phyloP scores from a whole-genome alignment of 2,113 vertebrate genomes.

The Junco hyemalis region DNA sequence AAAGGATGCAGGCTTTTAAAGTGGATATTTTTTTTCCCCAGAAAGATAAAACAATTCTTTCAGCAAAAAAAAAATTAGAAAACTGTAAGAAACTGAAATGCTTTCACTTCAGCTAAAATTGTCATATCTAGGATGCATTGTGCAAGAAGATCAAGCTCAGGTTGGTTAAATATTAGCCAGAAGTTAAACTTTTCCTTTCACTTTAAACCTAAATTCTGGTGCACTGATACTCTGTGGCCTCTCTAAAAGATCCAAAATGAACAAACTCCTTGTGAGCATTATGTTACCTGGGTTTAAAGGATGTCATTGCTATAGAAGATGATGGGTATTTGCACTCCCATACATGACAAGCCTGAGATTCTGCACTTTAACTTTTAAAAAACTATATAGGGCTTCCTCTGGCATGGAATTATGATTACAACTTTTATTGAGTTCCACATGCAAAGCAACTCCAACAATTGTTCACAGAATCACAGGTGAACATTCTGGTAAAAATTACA shows the following conservation, averaged over 20 bases:
- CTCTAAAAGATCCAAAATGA: neutral
- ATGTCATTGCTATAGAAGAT: neutral
- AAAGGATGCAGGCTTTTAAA: neutral
- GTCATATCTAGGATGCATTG: neutral
- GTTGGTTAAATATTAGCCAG: neutral
- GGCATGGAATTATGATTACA: neutral
- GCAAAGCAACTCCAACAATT: neutral
- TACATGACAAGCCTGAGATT: neutral
- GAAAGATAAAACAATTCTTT: neutral
- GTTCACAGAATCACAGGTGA: neutral
- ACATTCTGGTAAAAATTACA: neutral
- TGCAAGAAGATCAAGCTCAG: neutral
- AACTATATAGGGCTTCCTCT: neutral
- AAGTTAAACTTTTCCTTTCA: neutral
- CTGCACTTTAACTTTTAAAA: neutral
- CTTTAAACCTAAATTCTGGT: neutral
- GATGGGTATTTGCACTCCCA: neutral
- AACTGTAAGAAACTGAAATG: neutral
- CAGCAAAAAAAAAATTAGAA: neutral
- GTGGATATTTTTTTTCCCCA: fast-evolving
- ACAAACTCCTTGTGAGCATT: neutral
- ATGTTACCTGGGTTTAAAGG: neutral
- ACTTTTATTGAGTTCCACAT: neutral
- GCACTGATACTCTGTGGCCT: neutral
- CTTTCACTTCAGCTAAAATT: neutral